phyloP scores from a whole-genome alignment of 2,113 vertebrate species.

The Alligator mississippiensis region DNA sequence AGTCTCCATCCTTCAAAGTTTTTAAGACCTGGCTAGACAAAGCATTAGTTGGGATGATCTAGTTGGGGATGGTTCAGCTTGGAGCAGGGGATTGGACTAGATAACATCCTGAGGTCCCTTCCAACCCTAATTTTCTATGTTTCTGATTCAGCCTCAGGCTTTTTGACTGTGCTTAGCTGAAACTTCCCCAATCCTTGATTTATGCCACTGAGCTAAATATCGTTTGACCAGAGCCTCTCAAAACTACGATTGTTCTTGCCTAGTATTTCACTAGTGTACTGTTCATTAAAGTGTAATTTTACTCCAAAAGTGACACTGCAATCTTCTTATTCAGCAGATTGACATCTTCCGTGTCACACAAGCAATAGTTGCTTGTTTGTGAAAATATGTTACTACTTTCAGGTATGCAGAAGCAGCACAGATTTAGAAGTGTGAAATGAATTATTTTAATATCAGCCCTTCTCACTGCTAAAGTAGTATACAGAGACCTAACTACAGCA shows the following conservation, averaged over 20 bases:
- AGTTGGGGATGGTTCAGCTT: too few relatives aligned
- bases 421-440: not conserved
- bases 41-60: too few relatives aligned
- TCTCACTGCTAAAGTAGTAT: too few relatives aligned
- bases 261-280: not conserved
- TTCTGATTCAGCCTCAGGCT: too few relatives aligned
- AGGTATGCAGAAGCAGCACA: not conserved
- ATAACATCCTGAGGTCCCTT: too few relatives aligned
- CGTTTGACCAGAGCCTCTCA: not conserved
- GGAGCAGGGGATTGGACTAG: too few relatives aligned
- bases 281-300: not conserved
- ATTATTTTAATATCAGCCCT: too few relatives aligned
- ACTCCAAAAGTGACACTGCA: not conserved
- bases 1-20: too few relatives aligned
- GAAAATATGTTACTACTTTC: not conserved
- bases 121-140: too few relatives aligned
- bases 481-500: too few relatives aligned
- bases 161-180: too few relatives aligned
- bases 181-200: not conserved
- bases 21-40: too few relatives aligned
- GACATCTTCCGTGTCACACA: not conserved
- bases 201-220: not conserved
- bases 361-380: not conserved
- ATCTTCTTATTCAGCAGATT: not conserved
- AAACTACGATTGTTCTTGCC: not conserved